Percentiles rank a stretch among this genome's conserved stretches.
Evolutionary conservation across 2,113 vertebrate genomes (phyloP).

Genomic region (Pseudonaja textilis): DNA sequence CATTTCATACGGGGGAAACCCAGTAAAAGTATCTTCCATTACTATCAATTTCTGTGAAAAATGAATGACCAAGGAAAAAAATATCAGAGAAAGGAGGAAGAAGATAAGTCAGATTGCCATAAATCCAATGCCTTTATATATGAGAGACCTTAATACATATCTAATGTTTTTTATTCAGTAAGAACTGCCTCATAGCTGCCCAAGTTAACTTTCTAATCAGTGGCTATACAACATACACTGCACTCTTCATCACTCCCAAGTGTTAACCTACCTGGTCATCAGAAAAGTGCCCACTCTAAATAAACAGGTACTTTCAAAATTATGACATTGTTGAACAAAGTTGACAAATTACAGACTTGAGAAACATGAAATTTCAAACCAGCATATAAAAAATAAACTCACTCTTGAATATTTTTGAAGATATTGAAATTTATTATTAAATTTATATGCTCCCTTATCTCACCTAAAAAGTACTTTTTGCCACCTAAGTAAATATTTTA

Average conservation of each 20-base stretch:
- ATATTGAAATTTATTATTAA: neutral
- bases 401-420: neutral
- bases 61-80: neutral
- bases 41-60: neutral
- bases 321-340: neutral
- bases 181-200: neutral
- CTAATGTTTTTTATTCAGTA: neutral
- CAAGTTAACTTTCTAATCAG: neutral
- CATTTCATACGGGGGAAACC: neutral
- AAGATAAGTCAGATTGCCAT: neutral
- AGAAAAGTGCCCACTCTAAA: neutral
- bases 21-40: neutral
- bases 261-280: neutral
- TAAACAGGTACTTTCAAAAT: neutral
- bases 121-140: neutral
- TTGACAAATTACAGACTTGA: neutral
- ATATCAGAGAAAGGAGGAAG: neutral
- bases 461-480: neutral
- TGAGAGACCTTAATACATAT: neutral
- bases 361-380: neutral
- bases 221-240: neutral
- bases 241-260: no score
- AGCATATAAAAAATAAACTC: neutral
- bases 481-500: neutral
- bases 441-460: neutral